These are phyloP conservation scores for Rhea americana DNA, from an alignment of 2,113 vertebrate species.

Conservation along the genomic window DNA sequence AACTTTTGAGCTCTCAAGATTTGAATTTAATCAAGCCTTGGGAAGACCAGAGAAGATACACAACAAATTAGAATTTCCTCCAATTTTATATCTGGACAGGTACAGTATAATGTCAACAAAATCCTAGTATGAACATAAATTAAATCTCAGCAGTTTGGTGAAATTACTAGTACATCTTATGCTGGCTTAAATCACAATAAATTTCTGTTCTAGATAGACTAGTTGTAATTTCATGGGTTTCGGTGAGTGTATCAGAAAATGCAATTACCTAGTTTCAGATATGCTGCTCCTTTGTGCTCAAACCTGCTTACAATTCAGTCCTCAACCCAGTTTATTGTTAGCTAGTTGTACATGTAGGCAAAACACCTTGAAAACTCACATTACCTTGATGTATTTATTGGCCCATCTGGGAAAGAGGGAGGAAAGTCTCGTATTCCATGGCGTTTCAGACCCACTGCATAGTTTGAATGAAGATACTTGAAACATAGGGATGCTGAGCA, in stretches of 20 bases:
- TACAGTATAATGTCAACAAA: conserved; percentile 57
- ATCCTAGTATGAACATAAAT: background rate
- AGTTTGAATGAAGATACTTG: background rate
- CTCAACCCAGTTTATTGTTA: background rate
- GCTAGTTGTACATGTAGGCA: background rate
- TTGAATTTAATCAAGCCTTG: conserved; percentile 97
- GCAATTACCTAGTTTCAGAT: background rate
- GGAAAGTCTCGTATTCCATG: background rate
- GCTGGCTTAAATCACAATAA: background rate
- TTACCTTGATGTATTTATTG: background rate
- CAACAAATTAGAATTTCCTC: conserved; percentile 97
- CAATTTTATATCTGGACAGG: conserved; percentile 98
- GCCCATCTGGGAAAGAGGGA: background rate
- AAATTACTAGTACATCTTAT: background rate
- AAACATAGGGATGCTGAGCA: background rate
- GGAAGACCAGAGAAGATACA: conserved; percentile 99
- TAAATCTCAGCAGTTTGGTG: background rate
- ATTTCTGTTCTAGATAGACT: background rate
- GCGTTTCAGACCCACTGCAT: background rate
- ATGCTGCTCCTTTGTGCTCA: background rate
- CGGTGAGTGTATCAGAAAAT: background rate
- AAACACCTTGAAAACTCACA: background rate
- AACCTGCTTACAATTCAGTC: background rate
- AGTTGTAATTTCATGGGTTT: background rate
- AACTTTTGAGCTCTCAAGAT: conserved; percentile 97